phyloP scores from a whole-genome alignment of 2,113 vertebrate genomes.

The Nerophis lumbriciformis region DNA sequence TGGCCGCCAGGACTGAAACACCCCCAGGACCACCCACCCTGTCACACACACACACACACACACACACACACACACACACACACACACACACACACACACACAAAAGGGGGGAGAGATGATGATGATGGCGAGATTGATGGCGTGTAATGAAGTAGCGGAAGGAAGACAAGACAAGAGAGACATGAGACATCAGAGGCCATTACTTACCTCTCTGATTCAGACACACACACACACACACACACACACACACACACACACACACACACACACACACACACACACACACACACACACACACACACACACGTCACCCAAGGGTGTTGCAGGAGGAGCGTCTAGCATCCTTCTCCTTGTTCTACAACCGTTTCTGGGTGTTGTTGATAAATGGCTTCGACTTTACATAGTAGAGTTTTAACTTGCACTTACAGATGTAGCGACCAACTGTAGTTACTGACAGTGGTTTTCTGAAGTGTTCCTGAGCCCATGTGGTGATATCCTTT shows the following conservation, averaged over 20 bases:
- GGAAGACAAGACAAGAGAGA: constrained; percentile 65
- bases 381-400: too few species aligned
- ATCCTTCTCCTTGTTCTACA: constrained; percentile 33
- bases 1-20: constrained; percentile 27
- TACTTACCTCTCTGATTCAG: constrained; percentile 47
- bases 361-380: background rate
- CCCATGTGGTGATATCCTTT: too few species aligned
- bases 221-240: constrained; percentile 18
- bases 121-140: constrained; percentile 61
- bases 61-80: too few species aligned
- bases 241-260: constrained; percentile 15
- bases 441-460: too few species aligned
- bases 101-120: constrained; percentile 44
- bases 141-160: constrained; percentile 67
- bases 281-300: constrained; percentile 10
- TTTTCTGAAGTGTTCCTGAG: too few species aligned
- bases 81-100: too few species aligned
- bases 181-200: constrained; percentile 57
- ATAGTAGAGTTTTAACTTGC: too few species aligned
- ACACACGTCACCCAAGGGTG: constrained; percentile 40
- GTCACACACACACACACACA: too few species aligned
- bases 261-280: constrained; percentile 23
- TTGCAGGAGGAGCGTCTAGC: constrained; percentile 36
- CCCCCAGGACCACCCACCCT: constrained; percentile 31
- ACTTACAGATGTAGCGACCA: too few species aligned